These are phyloP conservation scores for Gonioctena quinquepunctata DNA, from an alignment of 1,140 invertebrate species.

Conservation along the genomic window DNA sequence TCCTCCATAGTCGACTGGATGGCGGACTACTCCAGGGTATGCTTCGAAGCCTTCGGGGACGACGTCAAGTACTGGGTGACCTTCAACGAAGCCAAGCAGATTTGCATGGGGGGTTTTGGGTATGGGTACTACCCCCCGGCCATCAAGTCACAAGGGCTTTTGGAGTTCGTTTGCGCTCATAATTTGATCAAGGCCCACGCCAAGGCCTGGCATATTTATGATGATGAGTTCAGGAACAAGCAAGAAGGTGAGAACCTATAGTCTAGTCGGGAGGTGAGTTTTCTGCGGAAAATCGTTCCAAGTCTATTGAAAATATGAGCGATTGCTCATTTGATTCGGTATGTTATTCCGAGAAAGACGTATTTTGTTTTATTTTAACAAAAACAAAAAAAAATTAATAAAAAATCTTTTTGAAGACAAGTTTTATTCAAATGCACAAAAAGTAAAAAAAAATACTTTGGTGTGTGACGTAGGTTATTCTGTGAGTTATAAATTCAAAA, in stretches of 20 bases:
- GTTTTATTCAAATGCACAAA: too few relatives aligned
- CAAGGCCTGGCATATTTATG: conserved; percentile 37
- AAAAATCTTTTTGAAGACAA: too few relatives aligned
- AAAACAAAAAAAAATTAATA: too few relatives aligned
- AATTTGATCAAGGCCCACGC: conserved; percentile 41
- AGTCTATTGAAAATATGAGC: too few relatives aligned
- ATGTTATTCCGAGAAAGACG: too few relatives aligned
- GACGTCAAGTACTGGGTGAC: conserved; percentile 59
- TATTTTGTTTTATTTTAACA: too few relatives aligned
- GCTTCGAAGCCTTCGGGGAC: conserved; percentile 32
- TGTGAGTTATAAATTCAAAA: too few relatives aligned
- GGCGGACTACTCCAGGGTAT: conserved; percentile 42
- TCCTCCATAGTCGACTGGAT: conserved; percentile 39
- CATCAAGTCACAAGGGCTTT: conserved; percentile 36
- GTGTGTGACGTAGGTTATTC: too few relatives aligned
- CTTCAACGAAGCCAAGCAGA: conserved; percentile 58
- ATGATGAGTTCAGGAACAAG: conserved; percentile 34
- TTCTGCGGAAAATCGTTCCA: too few relatives aligned
- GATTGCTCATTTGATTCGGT: too few relatives aligned
- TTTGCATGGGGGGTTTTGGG: conserved; percentile 40
- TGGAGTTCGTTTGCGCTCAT: conserved; percentile 39
- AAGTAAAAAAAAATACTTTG: too few relatives aligned
- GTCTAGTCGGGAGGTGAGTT: too few relatives aligned
- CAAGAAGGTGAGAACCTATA: conserved; percentile 35
- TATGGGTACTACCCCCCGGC: conserved; percentile 32